A percentile compares a stretch with the other conserved stretches of the same genome.
phyloP scores from a whole-genome alignment of 2,113 vertebrate species.

The Dicaeum eximium region DNA sequence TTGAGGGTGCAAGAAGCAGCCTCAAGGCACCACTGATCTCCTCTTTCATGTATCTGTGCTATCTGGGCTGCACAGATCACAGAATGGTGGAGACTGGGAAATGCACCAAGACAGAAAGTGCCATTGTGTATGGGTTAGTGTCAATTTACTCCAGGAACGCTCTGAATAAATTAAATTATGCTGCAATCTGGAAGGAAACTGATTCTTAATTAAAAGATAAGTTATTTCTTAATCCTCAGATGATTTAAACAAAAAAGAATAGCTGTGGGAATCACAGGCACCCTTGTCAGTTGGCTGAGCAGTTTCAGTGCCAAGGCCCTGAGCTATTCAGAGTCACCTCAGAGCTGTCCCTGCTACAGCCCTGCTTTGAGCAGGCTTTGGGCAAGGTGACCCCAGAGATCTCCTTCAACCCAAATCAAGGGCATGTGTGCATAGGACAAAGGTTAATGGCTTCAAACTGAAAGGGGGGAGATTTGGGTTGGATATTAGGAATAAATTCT shows the following conservation, averaged over 20 bases:
- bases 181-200: slow-evolving; percentile 15
- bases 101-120: background rate
- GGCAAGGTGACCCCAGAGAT: background rate
- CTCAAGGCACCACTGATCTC: background rate
- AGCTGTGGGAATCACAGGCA: background rate
- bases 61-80: background rate
- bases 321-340: background rate
- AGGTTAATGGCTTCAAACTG: background rate
- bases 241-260: background rate
- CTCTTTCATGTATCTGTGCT: background rate
- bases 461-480: background rate
- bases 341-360: background rate
- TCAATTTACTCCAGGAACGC: background rate
- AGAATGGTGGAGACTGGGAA: background rate
- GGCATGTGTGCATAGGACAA: background rate
- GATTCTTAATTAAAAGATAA: slow-evolving; percentile 61
- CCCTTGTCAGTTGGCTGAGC: background rate
- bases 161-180: slow-evolving; percentile 55
- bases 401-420: background rate
- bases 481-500: background rate
- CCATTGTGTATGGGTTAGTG: background rate
- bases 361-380: background rate
- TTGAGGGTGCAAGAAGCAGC: background rate
- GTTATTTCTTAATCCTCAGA: background rate
- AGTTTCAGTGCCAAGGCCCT: background rate